A percentile compares a stretch with the other conserved stretches of the same genome.
Evolutionary conservation across 2,113 vertebrate genomes (phyloP).

Genomic region (Arvicanthis niloticus): DNA sequence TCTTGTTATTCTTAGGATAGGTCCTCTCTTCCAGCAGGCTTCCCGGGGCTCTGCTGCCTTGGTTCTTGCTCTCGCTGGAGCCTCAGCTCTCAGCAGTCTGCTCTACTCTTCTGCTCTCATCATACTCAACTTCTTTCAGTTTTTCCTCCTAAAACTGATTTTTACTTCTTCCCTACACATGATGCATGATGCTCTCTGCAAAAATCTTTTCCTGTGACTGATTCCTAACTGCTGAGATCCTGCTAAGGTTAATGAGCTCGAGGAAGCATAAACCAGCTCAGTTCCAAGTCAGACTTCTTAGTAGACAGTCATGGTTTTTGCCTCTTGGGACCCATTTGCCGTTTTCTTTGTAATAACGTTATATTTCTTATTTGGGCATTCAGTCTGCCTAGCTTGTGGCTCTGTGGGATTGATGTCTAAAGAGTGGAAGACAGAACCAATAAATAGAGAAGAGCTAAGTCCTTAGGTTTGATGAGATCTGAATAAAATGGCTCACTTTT

Average conservation of each 20-base stretch:
- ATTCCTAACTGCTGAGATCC: background rate
- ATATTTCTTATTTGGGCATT: background rate
- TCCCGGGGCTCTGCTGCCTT: background rate
- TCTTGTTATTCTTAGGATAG: conserved; percentile 6
- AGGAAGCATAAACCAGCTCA: background rate
- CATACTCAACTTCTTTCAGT: background rate
- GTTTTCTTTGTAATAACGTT: background rate
- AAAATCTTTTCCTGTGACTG: background rate
- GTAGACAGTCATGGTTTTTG: background rate
- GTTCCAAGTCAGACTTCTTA: background rate
- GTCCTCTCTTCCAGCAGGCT: background rate
- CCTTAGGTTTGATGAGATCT: background rate
- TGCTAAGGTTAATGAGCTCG: background rate
- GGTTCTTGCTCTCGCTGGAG: background rate
- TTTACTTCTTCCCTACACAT: background rate
- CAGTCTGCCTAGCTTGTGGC: background rate
- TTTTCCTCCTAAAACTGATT: conserved; percentile 33
- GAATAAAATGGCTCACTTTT: background rate
- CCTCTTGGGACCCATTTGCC: background rate
- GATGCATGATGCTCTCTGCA: background rate
- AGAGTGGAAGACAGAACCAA: background rate
- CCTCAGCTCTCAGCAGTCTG: background rate
- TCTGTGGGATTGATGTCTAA: background rate
- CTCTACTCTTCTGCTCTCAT: background rate
- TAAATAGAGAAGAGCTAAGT: background rate